Percentiles rank a stretch among this genome's conserved stretches.
Evolutionary conservation across 2,113 vertebrate species (phyloP).

Genomic region (Heptranchias perlo): DNA sequence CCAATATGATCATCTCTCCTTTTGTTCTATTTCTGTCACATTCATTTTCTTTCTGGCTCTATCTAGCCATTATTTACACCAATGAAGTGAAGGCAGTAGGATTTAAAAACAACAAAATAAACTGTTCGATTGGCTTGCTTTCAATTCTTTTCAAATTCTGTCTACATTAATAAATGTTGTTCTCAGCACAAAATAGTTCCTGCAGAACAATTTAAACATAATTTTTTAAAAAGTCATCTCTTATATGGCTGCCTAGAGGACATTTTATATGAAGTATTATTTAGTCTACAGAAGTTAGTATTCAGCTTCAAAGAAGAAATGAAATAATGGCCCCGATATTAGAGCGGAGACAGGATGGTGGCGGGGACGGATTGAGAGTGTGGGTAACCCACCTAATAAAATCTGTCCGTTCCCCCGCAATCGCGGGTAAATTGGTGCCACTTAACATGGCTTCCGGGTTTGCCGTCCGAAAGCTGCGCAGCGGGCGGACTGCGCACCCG

Average conservation of each 20-base stretch:
- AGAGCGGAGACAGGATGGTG: too few relatives aligned
- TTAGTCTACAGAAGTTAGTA: neutral
- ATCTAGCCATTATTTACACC: neutral
- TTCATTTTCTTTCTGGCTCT: neutral
- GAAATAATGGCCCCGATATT: too few relatives aligned
- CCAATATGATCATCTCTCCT: neutral
- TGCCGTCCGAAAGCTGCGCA: too few relatives aligned
- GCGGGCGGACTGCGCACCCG: too few relatives aligned
- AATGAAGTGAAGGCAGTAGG: neutral
- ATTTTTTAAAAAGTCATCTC: neutral
- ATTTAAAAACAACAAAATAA: neutral
- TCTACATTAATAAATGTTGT: neutral
- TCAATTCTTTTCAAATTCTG: constrained; percentile 1
- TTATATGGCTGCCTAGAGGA: neutral
- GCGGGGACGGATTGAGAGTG: too few relatives aligned
- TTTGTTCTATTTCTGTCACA: neutral
- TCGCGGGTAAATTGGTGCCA: too few relatives aligned
- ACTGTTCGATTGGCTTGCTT: neutral
- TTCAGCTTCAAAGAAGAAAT: neutral
- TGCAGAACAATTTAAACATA: neutral
- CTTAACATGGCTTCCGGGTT: too few relatives aligned
- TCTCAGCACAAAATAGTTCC: neutral
- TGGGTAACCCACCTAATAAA: too few relatives aligned
- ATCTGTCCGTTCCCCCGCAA: too few relatives aligned
- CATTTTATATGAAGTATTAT: neutral